Base-by-base conservation (phyloP, 1,140 invertebrate genomes). In the Tetramorium simillimum region DNA sequence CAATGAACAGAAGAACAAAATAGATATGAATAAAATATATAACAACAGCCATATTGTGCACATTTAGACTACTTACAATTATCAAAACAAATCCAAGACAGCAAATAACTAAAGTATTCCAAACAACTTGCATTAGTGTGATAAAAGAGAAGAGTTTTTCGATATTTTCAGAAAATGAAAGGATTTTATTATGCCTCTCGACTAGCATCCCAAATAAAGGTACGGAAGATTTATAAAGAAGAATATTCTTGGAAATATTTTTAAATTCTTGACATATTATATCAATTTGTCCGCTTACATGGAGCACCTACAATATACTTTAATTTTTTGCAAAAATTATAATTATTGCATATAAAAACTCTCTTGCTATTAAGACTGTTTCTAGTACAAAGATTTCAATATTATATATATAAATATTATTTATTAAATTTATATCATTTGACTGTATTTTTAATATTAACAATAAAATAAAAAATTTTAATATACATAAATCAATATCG, bases 201-300 rank as follows among this genome's bases (percentile, higher is more conserved):
- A 85, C 21, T 46, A 85, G 28, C 1, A 24, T 16, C 56, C 51
- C 43, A 7, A 81, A 21, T 6, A 10, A 37, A 5, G 7, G 9
- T 18, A 2, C 16, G 0, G 12, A 16, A 14, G 40, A 56, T 72
- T 10, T 12, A 6, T 18, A 16, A 24, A 37, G 16, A 28, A 10
- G 12, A n/a, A 6, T 12, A 3, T 33, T 58, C 2, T 28, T 0
- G 6, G 56, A 73, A 28, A 89, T 51, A 18, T 28, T 24, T 53
- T 16, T 40, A 0, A 90, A 18, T 14, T 14, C 28, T 1, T 78
- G 40, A 43, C 89, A 63, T 9, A 89, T 62, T 21, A 90, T 67
- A 43, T 90, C 88, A n/a, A 90, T 40, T 40, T 90, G 87, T 3
- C 87, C 87, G 9, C 88, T 78, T 9, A 72, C 58, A n/a, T 90